These are phyloP conservation scores for Xiphophorus birchmanni DNA, from an alignment of 2,797 vertebrate species.

Conservation along the genomic window DNA sequence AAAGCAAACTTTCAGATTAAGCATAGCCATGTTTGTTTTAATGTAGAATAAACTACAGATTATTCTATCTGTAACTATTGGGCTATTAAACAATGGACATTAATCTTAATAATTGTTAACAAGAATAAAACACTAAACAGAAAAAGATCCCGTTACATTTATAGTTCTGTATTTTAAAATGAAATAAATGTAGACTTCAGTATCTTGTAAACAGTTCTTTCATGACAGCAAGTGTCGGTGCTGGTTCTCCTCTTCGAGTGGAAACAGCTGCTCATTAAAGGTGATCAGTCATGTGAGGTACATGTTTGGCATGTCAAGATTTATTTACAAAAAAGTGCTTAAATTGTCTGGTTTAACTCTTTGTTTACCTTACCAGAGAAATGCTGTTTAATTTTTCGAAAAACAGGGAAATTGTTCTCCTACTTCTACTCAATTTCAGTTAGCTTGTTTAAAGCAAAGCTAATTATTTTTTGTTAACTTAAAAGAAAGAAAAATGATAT, in stretches of 20 bases:
- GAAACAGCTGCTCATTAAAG: conserved; percentile 18
- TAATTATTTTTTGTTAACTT: background rate
- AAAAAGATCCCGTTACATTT: background rate
- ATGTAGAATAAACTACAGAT: background rate
- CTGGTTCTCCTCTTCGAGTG: conserved; percentile 11
- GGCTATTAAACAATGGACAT: background rate
- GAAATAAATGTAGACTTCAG: background rate
- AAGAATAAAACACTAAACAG: background rate
- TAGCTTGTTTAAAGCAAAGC: background rate
- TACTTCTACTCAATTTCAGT: background rate
- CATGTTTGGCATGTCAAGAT: conserved; percentile 14
- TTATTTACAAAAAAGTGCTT: conserved; percentile 12
- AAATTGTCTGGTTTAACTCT: background rate
- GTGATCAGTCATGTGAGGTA: conserved; percentile 17
- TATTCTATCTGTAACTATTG: background rate
- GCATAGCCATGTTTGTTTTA: background rate
- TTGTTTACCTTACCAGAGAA: background rate
- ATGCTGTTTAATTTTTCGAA: background rate
- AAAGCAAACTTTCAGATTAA: background rate
- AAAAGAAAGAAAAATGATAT: background rate
- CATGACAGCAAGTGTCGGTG: background rate
- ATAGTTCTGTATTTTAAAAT: background rate
- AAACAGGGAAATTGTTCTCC: background rate
- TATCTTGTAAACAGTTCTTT: background rate
- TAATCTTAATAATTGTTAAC: background rate